Evolutionary conservation across 2,113 vertebrate genomes (phyloP), one percentile per base, ranked within the genome.

Genomic region (Chionomys nivalis): DNA sequence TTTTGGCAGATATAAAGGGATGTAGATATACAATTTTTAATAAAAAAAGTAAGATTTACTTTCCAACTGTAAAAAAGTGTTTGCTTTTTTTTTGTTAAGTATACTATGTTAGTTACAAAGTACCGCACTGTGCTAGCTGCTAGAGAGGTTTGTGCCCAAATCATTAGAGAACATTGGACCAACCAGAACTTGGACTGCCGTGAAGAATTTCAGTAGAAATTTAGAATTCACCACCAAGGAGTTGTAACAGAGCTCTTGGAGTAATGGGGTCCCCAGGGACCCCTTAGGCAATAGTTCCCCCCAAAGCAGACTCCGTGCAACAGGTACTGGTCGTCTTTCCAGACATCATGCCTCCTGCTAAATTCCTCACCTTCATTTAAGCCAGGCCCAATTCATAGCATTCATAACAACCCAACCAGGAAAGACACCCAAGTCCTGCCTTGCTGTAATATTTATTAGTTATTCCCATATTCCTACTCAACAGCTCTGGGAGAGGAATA

Each of bases 1-100:
- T 89, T 94, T 90, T 89, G 65, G 44, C 86, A 85, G 0, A 42
- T 85, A 58, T 68, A 72, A 28, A 58, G 49, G 83, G 42, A 86
- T 83, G 65, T 39, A 65, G 21, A 36, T 39, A 49, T 87, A 36
- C 1, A 42, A 93, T 75, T 47, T 82, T 81, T 63, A 63, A 33
- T 31, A 1, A 13, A 44, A 44, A 44, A 33, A 42, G 39, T 58
- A 3, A 91, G 26, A 47, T 61, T 87, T 42, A 63, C 44, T 93
- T 87, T 90, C 61, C 21, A 52, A 7, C 17, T 82, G 13, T 24
- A 14, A 33, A 61, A 52, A 65, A 10, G 2, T 26, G 10, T 39
- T 72, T 72, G 8, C 2, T 14, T 68, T 36, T 33, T 9, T 36
- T 21, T 58, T 8, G 7, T 58, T 39, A 31, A 44, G 39, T 44